A percentile compares a stretch with the other conserved stretches of the same genome.
These are phyloP conservation scores for Orchesella cincta DNA, from an alignment of 1,140 invertebrate species.

Conservation along the genomic window DNA sequence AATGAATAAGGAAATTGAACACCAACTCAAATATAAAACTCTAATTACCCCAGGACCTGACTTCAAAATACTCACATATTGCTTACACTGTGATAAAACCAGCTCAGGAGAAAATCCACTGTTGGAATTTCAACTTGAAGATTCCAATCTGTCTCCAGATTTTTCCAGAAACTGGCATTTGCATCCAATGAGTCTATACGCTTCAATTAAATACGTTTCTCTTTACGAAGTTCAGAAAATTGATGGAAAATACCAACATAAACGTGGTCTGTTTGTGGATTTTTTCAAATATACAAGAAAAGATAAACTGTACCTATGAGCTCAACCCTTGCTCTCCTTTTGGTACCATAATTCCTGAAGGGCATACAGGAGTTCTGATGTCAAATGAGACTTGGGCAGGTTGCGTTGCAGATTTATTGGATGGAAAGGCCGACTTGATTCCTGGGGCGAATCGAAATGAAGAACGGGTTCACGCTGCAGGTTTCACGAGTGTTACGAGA, in stretches of 20 bases:
- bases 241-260: not conserved
- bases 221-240: not conserved
- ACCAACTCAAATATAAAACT: not conserved
- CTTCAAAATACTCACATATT: too few species aligned
- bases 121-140: not conserved
- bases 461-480: not conserved
- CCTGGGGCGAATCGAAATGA: not conserved
- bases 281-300: not conserved
- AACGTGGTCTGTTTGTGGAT: not conserved
- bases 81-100: too few species aligned
- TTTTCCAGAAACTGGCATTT: not conserved
- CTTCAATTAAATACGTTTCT: not conserved
- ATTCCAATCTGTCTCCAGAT: not conserved
- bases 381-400: not conserved
- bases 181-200: not conserved
- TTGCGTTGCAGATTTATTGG: not conserved
- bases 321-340: not conserved
- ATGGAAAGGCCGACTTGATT: not conserved
- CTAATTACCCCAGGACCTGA: too few species aligned
- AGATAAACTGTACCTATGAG: not conserved
- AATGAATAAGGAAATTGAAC: not conserved
- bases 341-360: not conserved
- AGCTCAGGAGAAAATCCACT: not conserved
- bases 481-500: not conserved
- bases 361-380: not conserved